Evolutionary conservation across 2,113 vertebrate genomes (phyloP).

Genomic region (Malaclemys terrapin): DNA sequence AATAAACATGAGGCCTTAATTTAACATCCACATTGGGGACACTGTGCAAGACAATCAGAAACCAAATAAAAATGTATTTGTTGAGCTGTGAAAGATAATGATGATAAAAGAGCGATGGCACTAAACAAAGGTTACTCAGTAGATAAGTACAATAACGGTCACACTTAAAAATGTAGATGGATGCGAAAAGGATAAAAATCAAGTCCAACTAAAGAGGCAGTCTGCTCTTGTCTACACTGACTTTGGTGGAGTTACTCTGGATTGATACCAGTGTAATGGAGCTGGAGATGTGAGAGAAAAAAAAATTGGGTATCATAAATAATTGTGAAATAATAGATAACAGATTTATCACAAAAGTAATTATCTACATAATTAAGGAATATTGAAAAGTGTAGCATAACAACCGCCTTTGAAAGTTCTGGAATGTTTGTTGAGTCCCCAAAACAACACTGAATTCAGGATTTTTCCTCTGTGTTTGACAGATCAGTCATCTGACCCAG

Average conservation of each 20-base stretch:
- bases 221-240: not conserved
- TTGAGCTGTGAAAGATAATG: not conserved
- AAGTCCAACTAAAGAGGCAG: not conserved
- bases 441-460: not conserved
- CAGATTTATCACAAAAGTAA: not conserved
- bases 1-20: not conserved
- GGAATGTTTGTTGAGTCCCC: not conserved
- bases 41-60: not conserved
- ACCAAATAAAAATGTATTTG: not conserved
- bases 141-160: not conserved
- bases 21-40: not conserved
- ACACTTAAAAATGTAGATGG: not conserved
- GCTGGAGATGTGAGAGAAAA: not conserved
- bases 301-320: not conserved
- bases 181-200: accelerated
- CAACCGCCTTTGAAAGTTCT: too few species aligned
- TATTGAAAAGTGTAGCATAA: not conserved
- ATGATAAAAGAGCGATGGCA: not conserved
- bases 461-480: not conserved
- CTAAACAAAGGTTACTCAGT: not conserved
- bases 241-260: not conserved
- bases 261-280: not conserved
- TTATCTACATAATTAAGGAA: not conserved
- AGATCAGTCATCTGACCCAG: not conserved
- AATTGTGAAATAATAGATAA: not conserved